Evolutionary conservation across 2,888 invertebrate genomes (phyloP).

Genomic region (Neuroscelio doddi): DNA sequence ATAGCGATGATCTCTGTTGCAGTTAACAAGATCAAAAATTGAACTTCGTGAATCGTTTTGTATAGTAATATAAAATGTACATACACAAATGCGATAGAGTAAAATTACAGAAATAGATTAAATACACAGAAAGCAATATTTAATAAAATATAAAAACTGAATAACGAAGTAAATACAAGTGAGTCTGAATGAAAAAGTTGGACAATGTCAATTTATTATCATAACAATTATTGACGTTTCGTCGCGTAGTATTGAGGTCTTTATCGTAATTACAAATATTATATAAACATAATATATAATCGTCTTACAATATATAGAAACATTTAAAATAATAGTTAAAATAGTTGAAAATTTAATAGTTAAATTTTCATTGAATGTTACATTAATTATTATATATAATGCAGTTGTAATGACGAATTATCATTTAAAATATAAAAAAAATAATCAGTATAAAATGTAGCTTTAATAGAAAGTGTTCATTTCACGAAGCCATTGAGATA

Average conservation of each 20-base stretch:
- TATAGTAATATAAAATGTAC: constrained; percentile 2
- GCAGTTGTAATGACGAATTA: not conserved
- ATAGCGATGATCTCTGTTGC: not conserved
- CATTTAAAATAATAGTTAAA: too few relatives aligned
- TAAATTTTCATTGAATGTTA: too few relatives aligned
- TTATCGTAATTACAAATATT: too few relatives aligned
- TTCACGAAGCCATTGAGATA: not conserved
- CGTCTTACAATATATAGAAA: too few relatives aligned
- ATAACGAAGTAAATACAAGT: too few relatives aligned
- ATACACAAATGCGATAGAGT: not conserved
- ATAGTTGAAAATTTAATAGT: too few relatives aligned
- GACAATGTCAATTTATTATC: too few relatives aligned
- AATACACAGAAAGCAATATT: too few relatives aligned
- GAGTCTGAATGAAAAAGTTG: too few relatives aligned
- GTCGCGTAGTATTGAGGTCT: too few relatives aligned
- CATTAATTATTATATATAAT: not conserved
- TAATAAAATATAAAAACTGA: not conserved
- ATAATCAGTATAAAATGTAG: not conserved
- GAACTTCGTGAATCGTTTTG: not conserved
- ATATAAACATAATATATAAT: too few relatives aligned
- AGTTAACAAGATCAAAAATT: not conserved
- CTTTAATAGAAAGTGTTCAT: not conserved
- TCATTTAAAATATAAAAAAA: not conserved
- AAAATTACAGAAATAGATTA: not conserved
- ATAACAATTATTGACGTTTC: too few relatives aligned